Percentiles rank a stretch among this genome's conserved stretches.
phyloP scores from a whole-genome alignment of 2,888 invertebrate genomes.

The Zygothrica quintamaculata region DNA sequence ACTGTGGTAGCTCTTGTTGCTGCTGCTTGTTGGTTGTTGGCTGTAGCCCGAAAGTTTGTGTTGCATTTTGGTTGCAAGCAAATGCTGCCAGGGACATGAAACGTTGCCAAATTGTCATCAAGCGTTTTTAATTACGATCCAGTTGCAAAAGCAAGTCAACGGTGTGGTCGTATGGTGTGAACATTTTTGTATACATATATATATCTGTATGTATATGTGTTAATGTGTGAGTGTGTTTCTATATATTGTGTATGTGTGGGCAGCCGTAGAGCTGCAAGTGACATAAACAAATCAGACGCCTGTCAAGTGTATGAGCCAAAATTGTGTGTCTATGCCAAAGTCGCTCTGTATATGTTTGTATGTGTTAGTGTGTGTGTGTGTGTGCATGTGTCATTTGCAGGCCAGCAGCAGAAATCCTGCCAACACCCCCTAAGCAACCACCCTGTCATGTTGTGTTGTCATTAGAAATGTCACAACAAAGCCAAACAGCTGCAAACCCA shows the following conservation, averaged over 20 bases:
- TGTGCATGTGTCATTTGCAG: slow-evolving; percentile 68
- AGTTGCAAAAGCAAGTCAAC: slow-evolving; percentile 37
- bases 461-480: slow-evolving; percentile 81
- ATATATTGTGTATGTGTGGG: slow-evolving; percentile 50
- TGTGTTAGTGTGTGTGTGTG: slow-evolving; percentile 24
- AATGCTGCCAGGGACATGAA: slow-evolving; percentile 47
- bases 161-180: slow-evolving; percentile 25
- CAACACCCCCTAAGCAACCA: slow-evolving; percentile 17
- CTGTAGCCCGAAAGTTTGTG: slow-evolving; percentile 45
- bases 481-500: slow-evolving; percentile 74
- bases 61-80: slow-evolving; percentile 54
- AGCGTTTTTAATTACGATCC: slow-evolving; percentile 74
- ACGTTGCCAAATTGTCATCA: slow-evolving; percentile 75
- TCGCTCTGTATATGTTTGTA: slow-evolving; percentile 13
- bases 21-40: slow-evolving; percentile 8
- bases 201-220: slow-evolving; percentile 8
- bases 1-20: slow-evolving; percentile 27
- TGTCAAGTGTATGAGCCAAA: slow-evolving; percentile 70
- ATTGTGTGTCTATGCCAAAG: slow-evolving; percentile 42
- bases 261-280: slow-evolving; percentile 74
- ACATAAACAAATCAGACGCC: slow-evolving; percentile 81
- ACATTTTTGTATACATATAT: background rate
- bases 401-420: slow-evolving; percentile 39
- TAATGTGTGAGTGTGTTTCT: slow-evolving; percentile 9
- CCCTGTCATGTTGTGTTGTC: slow-evolving; percentile 60